phyloP scores from a whole-genome alignment of 2,113 vertebrate genomes.

The Cephalopterus ornatus region DNA sequence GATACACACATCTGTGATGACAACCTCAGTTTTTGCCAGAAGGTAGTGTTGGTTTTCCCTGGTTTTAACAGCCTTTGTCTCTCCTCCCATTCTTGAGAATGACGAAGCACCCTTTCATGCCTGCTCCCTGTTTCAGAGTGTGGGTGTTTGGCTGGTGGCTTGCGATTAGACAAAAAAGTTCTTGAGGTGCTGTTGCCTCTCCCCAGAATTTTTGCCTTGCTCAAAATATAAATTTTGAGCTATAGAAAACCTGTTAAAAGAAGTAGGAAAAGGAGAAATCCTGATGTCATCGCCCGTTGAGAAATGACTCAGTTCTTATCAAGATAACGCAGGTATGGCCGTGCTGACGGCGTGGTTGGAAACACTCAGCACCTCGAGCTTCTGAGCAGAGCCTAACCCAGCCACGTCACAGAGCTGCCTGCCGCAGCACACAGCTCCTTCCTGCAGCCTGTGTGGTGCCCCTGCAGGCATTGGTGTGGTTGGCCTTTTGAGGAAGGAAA shows the following conservation, averaged over 20 bases:
- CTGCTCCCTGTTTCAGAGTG: neutral
- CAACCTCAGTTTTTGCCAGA: neutral
- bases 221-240: neutral
- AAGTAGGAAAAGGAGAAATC: neutral
- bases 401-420: neutral
- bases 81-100: neutral
- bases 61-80: neutral
- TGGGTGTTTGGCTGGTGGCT: neutral
- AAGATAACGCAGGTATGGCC: neutral
- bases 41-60: neutral
- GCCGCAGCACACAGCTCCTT: neutral
- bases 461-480: rapidly evolving
- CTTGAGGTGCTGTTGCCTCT: neutral
- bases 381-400: neutral
- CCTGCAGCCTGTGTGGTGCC: neutral
- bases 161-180: neutral
- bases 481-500: conserved; percentile 37
- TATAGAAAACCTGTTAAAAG: neutral
- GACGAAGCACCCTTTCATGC: neutral
- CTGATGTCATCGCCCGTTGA: neutral
- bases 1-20: neutral
- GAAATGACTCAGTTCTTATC: neutral
- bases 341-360: neutral
- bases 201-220: neutral
- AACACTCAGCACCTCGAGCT: neutral